Evolutionary conservation across 23 tunicate genomes (phyloP).

Genomic region (Ascidia mentula): DNA sequence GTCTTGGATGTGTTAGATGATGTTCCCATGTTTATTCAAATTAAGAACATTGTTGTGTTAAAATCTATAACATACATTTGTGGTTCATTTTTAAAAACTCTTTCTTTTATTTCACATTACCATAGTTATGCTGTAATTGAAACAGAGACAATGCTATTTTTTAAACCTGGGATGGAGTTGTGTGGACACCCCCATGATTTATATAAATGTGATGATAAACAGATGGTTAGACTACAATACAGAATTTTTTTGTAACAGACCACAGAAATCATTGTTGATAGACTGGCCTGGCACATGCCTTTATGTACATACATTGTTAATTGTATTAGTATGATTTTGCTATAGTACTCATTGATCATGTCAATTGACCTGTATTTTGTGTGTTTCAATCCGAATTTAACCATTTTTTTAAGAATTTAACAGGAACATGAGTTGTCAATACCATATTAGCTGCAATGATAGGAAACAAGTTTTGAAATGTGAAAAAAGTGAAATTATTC

Average conservation of each 20-base stretch:
- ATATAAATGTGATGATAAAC: background rate
- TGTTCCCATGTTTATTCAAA: constrained; percentile 6
- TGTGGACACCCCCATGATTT: constrained; percentile 1
- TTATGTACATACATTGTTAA: background rate
- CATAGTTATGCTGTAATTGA: constrained; percentile 10
- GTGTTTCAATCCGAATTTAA: background rate
- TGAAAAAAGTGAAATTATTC: background rate
- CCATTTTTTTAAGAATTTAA: background rate
- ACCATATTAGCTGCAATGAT: background rate
- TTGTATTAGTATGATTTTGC: constrained; percentile 6
- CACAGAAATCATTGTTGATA: background rate
- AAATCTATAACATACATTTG: background rate
- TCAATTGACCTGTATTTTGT: background rate
- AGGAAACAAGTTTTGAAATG: background rate
- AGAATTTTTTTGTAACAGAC: background rate
- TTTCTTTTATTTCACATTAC: background rate
- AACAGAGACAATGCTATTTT: constrained; percentile 4
- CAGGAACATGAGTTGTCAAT: background rate
- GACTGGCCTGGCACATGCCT: too few species aligned
- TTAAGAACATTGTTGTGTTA: background rate
- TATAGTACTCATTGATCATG: background rate
- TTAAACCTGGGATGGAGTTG: constrained; percentile 13
- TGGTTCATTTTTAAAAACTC: background rate
- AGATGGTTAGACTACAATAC: constrained; percentile 2
- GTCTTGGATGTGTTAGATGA: constrained; percentile 13